phyloP scores from a whole-genome alignment of 2,888 invertebrate species.

The Trissoscelio sp. region DNA sequence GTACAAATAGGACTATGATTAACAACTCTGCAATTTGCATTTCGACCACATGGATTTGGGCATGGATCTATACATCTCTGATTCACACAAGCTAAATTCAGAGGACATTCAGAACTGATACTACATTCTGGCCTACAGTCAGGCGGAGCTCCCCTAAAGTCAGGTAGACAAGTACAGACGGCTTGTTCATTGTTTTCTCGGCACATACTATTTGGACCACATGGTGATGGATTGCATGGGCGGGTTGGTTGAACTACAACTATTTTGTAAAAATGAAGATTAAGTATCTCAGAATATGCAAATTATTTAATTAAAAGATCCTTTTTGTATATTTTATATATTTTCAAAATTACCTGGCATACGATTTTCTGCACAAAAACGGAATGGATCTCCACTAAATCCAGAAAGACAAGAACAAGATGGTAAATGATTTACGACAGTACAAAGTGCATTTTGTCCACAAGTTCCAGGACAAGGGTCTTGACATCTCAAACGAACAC shows the following conservation, averaged over 20 bases:
- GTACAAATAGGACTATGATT: conserved; percentile 92
- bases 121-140: conserved; percentile 85
- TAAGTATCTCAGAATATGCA: too few relatives aligned
- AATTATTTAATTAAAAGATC: too few relatives aligned
- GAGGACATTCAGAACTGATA: conserved; percentile 89
- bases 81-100: conserved; percentile 89
- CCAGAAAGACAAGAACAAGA: too few relatives aligned
- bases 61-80: conserved; percentile 88
- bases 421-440: too few relatives aligned
- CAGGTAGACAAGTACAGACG: conserved; percentile 87
- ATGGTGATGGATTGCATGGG: conserved; percentile 88
- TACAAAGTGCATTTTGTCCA: too few relatives aligned
- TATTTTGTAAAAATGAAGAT: neutral
- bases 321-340: neutral
- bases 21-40: conserved; percentile 91
- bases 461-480: too few relatives aligned
- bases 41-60: conserved; percentile 86
- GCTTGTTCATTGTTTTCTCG: conserved; percentile 87
- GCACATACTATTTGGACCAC: conserved; percentile 88
- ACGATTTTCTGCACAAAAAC: conserved; percentile 74
- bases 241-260: conserved; percentile 71
- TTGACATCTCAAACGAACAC: conserved; percentile 90
- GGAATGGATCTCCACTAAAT: too few relatives aligned
- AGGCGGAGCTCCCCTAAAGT: conserved; percentile 87
- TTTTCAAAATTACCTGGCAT: conserved; percentile 11